Base-by-base conservation (phyloP, 2,797 vertebrate genomes). In the Garrulus glandarius region DNA sequence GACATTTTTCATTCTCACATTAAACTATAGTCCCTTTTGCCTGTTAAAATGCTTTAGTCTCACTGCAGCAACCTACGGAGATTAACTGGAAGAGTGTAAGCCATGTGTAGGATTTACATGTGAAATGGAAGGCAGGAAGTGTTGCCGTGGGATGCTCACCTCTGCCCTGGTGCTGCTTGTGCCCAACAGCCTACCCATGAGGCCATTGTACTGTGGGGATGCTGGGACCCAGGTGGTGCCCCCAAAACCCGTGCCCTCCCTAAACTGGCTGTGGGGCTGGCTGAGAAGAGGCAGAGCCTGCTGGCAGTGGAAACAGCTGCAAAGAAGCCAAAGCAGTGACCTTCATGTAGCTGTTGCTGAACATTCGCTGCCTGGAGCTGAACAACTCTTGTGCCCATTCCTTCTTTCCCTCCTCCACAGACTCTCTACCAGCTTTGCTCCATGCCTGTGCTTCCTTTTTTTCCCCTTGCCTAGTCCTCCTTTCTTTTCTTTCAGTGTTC, bases 141-240 rank as follows among this genome's bases (percentile, higher is more conserved):
- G 22, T 53, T 91, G 24, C 64, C 0, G 0, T 1, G 3, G 57
- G 41, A 22, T 2, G 1, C 9, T 37, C 26, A 36, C 44, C 57
- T 81, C 79, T 84, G 76, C 26, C 43, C 39, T 46, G 57, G 5
- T 5, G 0, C 69, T 71, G 57, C 46, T 52, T 44, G 65, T 5
- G 5, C 43, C 43, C 69, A 34, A 1, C 29, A 90, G 72, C 16
- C 69, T 81, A 36, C 59, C 59, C 37, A 16, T 8, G 13, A 63
- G 60, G 10, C 32, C 8, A 1, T 13, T 52, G 64, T 44, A 18
- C 44, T 0, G 0, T 27, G n/a, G 34, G n/a, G 17, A 12, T 74
- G 27, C 82, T 90, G 77, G 59, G 72, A 84, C 92, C 61, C 95
- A 93, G 85, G 36, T 97, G 92, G 92, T 94, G 65, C 22, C 57